Evolutionary conservation across 2,888 invertebrate species (phyloP), one percentile per base, ranked within the genome.

Genomic region (Ypsolopha scabrella): DNA sequence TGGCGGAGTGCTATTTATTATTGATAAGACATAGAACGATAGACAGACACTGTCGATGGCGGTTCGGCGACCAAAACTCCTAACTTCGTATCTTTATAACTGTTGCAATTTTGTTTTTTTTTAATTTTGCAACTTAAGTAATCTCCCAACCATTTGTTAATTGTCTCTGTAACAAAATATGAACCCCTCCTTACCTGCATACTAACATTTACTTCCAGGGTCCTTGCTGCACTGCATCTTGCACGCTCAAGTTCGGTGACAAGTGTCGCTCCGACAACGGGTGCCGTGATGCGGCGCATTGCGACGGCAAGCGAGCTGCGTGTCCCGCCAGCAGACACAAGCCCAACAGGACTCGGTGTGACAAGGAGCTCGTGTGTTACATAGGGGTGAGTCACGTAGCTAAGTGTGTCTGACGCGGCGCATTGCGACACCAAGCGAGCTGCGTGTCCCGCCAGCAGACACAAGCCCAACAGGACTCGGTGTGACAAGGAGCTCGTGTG

Each of bases 401-500:
- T 2, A 24, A 36, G 4, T 48, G 6, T 45, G n/a, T 8, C 34
- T 33, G 95, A 96, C 75, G 92, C 95, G 2, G 94, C 96, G 65
- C 95, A 93, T 80, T 99, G 99, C 83, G 94, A 96, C 80, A 96
- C 96, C 38, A 87, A 92, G 60, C 89, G 94, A 54, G 94, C 98
- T 6, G 92, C 92, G 66, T 99, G 99, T 81, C 99, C 99, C 37
- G 92, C 93, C 35, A 96, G 98, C 53, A 89, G 93, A 41, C 95
- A 96, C 80, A 97, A 97, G 77, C 92, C 94, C 7, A 96, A 99
- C 82, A 93, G 96, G 73, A 97, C 97, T 4, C 93, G 97, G 55
- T 99, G 99, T 80, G 98, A 98, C 74, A 94, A 97, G 72, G 96
- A 97, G 73, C 97, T 98, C 67, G 97, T 99, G 53, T 99, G 99